Evolutionary conservation across 2,113 vertebrate species (phyloP).

Genomic region (Callopanchax toddi): DNA sequence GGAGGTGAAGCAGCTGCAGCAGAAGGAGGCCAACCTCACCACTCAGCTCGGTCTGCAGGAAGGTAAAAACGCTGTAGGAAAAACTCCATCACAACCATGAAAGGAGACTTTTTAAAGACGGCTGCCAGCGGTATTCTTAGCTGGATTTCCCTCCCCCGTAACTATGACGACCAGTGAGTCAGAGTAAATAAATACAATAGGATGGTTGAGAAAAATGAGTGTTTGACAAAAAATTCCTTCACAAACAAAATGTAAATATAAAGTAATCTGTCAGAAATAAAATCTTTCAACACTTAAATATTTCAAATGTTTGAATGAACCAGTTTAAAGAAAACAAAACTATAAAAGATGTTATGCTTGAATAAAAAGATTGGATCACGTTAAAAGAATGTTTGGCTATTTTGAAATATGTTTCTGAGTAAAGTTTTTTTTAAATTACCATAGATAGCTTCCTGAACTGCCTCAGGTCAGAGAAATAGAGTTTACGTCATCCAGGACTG

Average conservation of each 20-base stretch:
- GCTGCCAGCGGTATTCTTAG: slow-evolving; percentile 61
- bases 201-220: slow-evolving; percentile 12
- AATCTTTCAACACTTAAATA: too few relatives aligned
- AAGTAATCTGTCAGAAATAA: background rate
- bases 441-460: too few relatives aligned
- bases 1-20: slow-evolving; percentile 44
- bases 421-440: too few relatives aligned
- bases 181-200: slow-evolving; percentile 67
- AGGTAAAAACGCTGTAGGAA: slow-evolving; percentile 71
- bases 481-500: too few relatives aligned
- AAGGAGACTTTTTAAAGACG: slow-evolving; percentile 61
- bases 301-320: too few relatives aligned
- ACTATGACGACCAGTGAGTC: slow-evolving; percentile 58
- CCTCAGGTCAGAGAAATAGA: too few relatives aligned
- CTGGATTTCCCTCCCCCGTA: slow-evolving; percentile 55
- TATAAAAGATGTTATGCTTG: too few relatives aligned
- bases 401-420: too few relatives aligned
- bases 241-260: background rate
- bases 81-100: slow-evolving; percentile 64
- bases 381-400: too few relatives aligned
- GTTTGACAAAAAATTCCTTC: background rate
- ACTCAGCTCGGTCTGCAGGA: slow-evolving; percentile 40
- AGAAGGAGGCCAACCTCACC: slow-evolving; percentile 66
- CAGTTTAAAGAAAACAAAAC: too few relatives aligned
- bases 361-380: too few relatives aligned